A percentile compares a stretch with the other conserved stretches of the same genome.
Conservation (phyloP, 2,888 invertebrate genomes). For the Azorinus chamasolen region DNA sequence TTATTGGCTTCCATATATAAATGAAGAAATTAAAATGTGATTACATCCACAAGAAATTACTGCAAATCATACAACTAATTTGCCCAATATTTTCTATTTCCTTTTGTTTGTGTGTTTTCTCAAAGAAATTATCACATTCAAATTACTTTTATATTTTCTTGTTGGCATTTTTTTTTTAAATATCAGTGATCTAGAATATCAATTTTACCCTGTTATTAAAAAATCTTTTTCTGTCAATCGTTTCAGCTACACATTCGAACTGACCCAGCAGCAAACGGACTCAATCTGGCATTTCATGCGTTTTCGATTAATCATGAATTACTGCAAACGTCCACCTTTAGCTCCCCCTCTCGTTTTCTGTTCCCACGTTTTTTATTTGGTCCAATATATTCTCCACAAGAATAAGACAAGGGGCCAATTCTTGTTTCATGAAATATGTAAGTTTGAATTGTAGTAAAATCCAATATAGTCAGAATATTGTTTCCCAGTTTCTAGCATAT, state of each 20-base stretch:
- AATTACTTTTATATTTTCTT: no score
- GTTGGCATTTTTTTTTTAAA: no score
- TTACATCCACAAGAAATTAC: no score
- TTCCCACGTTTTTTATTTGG: conserved; percentile 61
- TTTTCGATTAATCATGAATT: conserved; percentile 76
- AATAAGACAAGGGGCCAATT: conserved; percentile 16
- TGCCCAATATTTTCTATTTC: no score
- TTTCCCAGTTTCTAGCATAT: neutral
- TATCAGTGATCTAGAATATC: no score
- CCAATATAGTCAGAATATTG: neutral
- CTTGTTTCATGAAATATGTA: conserved; percentile 9
- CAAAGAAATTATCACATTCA: no score
- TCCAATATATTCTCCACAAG: conserved; percentile 22
- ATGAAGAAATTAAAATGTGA: no score
- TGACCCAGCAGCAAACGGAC: conserved; percentile 76
- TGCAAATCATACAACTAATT: no score
- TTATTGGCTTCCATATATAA: no score
- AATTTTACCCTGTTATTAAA: no score
- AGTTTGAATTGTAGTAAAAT: conserved; percentile 10
- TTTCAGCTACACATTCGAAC: conserved; percentile 78
- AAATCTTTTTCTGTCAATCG: conserved; percentile 5
- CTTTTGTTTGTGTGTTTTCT: no score
- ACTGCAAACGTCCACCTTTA: conserved; percentile 72
- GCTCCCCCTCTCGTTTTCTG: conserved; percentile 76
- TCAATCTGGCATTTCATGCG: conserved; percentile 79